Base-by-base conservation (phyloP, 2,888 invertebrate species). In the Callyntrura sp. region DNA sequence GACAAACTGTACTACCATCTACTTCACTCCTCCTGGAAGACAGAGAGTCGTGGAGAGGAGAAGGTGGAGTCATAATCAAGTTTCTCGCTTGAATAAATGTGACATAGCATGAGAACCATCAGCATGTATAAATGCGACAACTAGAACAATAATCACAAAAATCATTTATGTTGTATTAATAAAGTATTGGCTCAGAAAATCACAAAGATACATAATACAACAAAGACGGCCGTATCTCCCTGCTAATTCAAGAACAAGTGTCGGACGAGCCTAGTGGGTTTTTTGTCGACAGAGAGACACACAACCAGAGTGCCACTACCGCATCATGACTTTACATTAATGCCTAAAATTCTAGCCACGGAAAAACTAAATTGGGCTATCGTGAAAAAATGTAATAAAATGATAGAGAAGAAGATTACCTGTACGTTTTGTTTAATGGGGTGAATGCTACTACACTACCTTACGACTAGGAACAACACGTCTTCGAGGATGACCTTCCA, bases 401-500 rank as follows among this genome's bases (percentile, higher is more conserved):
- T 14, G n/a, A 35, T 0, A 62, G 4, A 25, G n/a, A 62, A 62
- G 25, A 62, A 62, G 62, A 23, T 25, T n/a, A 62, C 62, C 4
- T 14, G 4, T 5, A 14, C 17, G 28, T 25, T 14, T 60, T 78
- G 23, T 17, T 57, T n/a, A 17, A 57, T 57, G 45, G 85, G 85
- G 45, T 76, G 76, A 81, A 55, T 81, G n/a, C 25, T 20, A 12
- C 45, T 28, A 28, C 28, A 14, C n/a, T 65, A 9, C 20, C 25
- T 25, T 9, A 35, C 28, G 23, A 45, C 45, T 45, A 45, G 11
- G 17, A 62, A 17, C 25, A 25, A 62, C 25, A 62, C 62, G 6
- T 11, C 23, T 55, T 3, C n/a, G 14, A 81, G 12, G 76, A 55
- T 87, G 87, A 87, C 87, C 87, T 87, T 81, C 87, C 79, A 86